Conservation (phyloP, 2,888 invertebrate species). For the Sphaerophoria taeniata region DNA sequence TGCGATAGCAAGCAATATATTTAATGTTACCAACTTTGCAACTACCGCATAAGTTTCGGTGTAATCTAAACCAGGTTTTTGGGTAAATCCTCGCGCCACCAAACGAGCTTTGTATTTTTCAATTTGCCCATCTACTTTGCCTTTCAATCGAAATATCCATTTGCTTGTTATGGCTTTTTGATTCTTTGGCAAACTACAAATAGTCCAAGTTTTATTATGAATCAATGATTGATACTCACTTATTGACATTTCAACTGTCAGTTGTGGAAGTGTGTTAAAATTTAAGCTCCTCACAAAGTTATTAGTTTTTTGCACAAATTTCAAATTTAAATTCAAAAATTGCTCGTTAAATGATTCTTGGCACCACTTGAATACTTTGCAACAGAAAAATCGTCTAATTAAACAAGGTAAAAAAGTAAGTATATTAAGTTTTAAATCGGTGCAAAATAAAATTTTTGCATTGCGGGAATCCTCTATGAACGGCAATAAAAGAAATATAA, state of each 20-base stretch:
- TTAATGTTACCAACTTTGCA: no score
- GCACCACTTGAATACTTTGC: background rate
- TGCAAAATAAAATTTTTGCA: background rate
- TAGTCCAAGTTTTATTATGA: no score
- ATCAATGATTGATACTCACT: no score
- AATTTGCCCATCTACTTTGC: no score
- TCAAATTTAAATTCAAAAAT: background rate
- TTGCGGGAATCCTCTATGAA: background rate
- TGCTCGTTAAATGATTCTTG: background rate
- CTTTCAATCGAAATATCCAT: no score
- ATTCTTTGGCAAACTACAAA: no score
- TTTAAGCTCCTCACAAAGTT: conserved; percentile 2
- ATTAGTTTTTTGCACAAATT: background rate
- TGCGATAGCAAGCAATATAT: no score
- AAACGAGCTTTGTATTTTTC: no score
- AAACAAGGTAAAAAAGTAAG: conserved; percentile 1
- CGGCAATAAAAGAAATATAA: conserved; percentile 7
- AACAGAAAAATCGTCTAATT: background rate
- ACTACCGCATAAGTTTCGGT: no score
- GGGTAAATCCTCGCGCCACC: no score
- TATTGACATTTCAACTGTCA: background rate
- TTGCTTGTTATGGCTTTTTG: no score
- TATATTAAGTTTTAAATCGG: conserved; percentile 3
- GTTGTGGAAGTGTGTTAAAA: conserved; percentile 5
- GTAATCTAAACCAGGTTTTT: no score